phyloP scores from a whole-genome alignment of 2,888 invertebrate genomes.

The Mythimna albipuncta region DNA sequence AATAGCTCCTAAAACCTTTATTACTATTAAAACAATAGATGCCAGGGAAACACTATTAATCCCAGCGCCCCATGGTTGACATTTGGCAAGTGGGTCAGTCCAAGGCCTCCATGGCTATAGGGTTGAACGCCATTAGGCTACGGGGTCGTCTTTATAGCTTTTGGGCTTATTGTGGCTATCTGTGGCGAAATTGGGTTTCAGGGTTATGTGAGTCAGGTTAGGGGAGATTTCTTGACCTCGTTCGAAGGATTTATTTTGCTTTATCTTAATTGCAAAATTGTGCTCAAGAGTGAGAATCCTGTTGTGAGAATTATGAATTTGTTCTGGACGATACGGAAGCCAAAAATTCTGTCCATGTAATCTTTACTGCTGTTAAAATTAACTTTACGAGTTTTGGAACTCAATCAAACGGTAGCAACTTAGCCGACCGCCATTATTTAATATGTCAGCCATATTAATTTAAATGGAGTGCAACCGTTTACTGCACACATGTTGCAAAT shows the following conservation, averaged over 20 bases:
- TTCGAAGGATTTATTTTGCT: slow-evolving; percentile 19
- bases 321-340: background rate
- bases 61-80: slow-evolving; percentile 69
- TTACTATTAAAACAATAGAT: slow-evolving; percentile 60
- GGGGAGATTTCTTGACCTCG: slow-evolving; percentile 49
- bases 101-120: slow-evolving; percentile 65
- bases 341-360: too few relatives aligned
- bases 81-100: slow-evolving; percentile 79
- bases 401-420: slow-evolving; percentile 18
- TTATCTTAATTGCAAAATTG: background rate
- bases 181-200: slow-evolving; percentile 53
- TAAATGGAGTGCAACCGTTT: slow-evolving; percentile 54
- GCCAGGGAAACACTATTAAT: slow-evolving; percentile 65
- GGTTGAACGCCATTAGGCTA: slow-evolving; percentile 76
- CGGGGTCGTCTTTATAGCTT: slow-evolving; percentile 76
- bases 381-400: slow-evolving; percentile 6
- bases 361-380: background rate
- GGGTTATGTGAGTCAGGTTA: slow-evolving; percentile 43
- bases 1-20: slow-evolving; percentile 42
- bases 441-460: slow-evolving; percentile 46
- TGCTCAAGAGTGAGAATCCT: background rate
- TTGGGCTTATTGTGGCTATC: slow-evolving; percentile 55
- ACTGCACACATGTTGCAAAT: slow-evolving; percentile 61
- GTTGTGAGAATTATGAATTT: background rate
- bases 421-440: slow-evolving; percentile 18